phyloP scores from a whole-genome alignment of 35 echinoderm and acorn worm species.

The Lytechinus variegatus region DNA sequence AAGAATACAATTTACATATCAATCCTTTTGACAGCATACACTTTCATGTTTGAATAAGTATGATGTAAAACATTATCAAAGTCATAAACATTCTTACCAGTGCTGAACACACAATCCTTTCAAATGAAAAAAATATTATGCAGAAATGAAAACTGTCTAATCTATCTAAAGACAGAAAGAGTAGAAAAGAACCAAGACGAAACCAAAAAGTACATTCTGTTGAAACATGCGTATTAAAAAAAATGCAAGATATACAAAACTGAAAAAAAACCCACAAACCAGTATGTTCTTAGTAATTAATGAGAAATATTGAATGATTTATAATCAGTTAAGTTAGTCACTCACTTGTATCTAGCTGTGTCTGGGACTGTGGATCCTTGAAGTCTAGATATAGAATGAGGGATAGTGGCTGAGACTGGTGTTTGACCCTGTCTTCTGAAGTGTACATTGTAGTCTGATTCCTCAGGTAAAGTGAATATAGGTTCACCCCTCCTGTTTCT shows the following conservation, averaged over 20 bases:
- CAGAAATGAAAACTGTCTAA: no score
- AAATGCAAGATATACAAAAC: not conserved
- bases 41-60: no score
- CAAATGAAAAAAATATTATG: no score
- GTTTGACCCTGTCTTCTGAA: slow-evolving; percentile 48
- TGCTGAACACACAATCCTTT: no score
- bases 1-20: no score
- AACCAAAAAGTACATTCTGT: no score
- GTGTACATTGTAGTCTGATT: slow-evolving; percentile 75
- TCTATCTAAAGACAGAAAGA: no score
- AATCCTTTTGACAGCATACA: no score
- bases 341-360: slow-evolving; percentile 64
- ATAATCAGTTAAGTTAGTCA: not conserved
- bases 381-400: slow-evolving; percentile 56
- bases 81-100: no score
- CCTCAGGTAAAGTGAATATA: slow-evolving; percentile 64
- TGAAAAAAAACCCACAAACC: not conserved
- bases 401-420: slow-evolving; percentile 24
- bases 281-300: not conserved
- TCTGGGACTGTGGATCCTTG: slow-evolving; percentile 40
- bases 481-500: slow-evolving; percentile 74
- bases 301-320: not conserved
- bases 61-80: no score
- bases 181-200: no score
- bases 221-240: no score